Base-by-base conservation (phyloP, 2,113 vertebrate species). In the Ameiurus melas region DNA sequence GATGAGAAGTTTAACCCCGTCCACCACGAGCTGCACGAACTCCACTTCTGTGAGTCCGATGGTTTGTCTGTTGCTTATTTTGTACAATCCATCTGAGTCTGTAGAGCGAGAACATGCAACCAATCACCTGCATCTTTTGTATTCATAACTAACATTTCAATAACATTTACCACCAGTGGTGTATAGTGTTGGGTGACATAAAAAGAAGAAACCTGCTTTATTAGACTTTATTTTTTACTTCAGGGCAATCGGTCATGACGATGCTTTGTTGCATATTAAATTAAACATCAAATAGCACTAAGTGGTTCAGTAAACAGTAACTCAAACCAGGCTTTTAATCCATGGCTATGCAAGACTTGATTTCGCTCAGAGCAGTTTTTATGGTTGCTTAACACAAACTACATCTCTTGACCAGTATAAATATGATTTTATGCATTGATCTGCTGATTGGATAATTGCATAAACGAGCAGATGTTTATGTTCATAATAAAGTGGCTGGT, bases 1-100 rank as follows among this genome's bases (percentile, higher is more conserved):
- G 17, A 95, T 85, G 8, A 95, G 93, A 82, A 95, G 92, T 77
- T 94, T 94, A 84, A 95, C 93, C 0, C 93, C 95, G 1, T 96
- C 95, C 86, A 95, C 93, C 87, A 94, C 91, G 75, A 95, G 82
- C 94, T 95, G 95, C 4, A 92, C 91, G 70, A 95, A 91, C 17
- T 30, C 90, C 39, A 95, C 95, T 84, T 95, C 94, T 1, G 70
- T 94, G 47, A 88, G 75, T 62, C 95, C 95, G 5, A 95, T 94
- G 66, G 93, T 95, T 2, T 87, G 89, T 14, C 43, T 64, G 19
- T 95, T 96, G 70, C 87, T 89, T 66, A 93, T 86, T 51, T 85
- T 87, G 47, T 88, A 93, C 79, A 90, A 39, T 9, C 78, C 89
- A 0, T 60, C 39, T 5, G 55, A 82, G 85, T 85, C 93, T 94